These are phyloP conservation scores for Aythya baeri DNA, from an alignment of 2,113 vertebrate species.

Conservation along the genomic window DNA sequence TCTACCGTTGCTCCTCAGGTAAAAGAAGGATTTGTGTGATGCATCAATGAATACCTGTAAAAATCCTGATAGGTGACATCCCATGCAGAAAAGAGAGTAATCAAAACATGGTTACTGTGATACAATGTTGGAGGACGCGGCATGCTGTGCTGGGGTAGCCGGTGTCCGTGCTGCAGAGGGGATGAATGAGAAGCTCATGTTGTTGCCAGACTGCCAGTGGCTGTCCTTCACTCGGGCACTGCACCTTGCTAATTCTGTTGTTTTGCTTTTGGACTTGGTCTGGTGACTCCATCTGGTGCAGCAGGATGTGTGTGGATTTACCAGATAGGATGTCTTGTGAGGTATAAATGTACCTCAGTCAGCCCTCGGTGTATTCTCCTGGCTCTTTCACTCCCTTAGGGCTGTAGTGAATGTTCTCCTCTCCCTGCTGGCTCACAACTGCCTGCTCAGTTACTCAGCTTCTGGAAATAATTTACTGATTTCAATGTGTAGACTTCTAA, in stretches of 20 bases:
- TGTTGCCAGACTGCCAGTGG: neutral
- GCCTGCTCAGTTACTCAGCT: neutral
- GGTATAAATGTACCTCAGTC: neutral
- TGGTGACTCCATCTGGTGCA: neutral
- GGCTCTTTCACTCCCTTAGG: neutral
- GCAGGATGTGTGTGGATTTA: neutral
- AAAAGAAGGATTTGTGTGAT: neutral
- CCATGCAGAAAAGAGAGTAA: neutral
- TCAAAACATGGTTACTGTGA: neutral
- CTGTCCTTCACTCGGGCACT: neutral
- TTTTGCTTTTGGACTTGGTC: neutral
- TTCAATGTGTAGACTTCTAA: neutral
- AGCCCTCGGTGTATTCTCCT: neutral
- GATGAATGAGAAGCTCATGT: neutral
- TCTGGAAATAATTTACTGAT: neutral
- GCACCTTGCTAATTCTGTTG: slow-evolving; percentile 16
- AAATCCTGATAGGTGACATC: neutral
- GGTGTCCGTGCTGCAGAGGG: neutral
- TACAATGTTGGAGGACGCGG: neutral
- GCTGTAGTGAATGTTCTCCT: neutral
- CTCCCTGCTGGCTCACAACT: neutral
- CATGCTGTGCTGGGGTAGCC: neutral
- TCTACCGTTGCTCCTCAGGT: neutral
- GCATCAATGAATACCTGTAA: neutral
- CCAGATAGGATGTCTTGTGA: neutral